These are phyloP conservation scores for Procambarus clarkii DNA, from an alignment of 1,140 invertebrate species.

Conservation along the genomic window DNA sequence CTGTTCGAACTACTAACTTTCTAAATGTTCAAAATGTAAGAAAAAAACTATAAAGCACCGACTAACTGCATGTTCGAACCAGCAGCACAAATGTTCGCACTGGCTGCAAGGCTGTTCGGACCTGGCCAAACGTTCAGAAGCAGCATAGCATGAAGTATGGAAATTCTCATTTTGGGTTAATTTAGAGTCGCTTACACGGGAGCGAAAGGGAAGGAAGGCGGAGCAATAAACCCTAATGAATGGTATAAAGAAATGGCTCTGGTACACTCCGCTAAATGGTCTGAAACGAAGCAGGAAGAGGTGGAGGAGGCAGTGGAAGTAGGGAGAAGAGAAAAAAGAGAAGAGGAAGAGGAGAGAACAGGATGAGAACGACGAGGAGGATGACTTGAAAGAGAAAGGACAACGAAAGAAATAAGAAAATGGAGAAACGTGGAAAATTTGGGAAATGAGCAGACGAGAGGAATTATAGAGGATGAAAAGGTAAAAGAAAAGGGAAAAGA, in stretches of 20 bases:
- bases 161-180: conserved; percentile 29
- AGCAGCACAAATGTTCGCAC: not conserved
- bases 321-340: not conserved
- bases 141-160: conserved; percentile 33
- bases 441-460: not conserved
- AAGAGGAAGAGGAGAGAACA: not conserved
- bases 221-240: conserved; percentile 46
- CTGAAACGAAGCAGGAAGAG: conserved; percentile 20
- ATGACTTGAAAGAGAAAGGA: not conserved
- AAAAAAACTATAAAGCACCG: too few species aligned
- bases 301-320: not conserved
- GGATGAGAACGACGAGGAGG: not conserved
- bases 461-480: not conserved
- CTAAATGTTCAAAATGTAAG: not conserved
- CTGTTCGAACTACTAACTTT: not conserved
- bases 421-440: not conserved
- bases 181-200: conserved; percentile 39
- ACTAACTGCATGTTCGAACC: not conserved
- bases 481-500: not conserved
- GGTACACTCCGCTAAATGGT: conserved; percentile 41
- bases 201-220: conserved; percentile 27
- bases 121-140: not conserved
- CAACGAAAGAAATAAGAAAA: not conserved
- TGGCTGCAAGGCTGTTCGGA: not conserved
- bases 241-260: conserved; percentile 46